phyloP scores from a whole-genome alignment of 2,888 invertebrate species.

The Apomyelois bistriatella region DNA sequence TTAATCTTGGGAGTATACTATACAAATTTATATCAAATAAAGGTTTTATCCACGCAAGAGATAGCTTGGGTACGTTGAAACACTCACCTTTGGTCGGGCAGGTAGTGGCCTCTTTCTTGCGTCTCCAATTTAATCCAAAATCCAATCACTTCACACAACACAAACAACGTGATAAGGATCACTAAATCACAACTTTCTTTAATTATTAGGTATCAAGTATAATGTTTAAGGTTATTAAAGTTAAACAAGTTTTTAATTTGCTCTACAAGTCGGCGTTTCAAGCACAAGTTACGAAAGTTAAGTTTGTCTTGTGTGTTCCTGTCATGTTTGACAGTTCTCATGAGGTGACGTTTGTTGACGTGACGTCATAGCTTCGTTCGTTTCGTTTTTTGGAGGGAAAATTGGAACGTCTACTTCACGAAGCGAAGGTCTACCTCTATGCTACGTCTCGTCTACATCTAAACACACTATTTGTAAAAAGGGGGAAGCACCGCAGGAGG shows the following conservation, averaged over 20 bases:
- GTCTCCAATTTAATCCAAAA: slow-evolving; percentile 17
- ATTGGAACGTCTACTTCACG: too few relatives aligned
- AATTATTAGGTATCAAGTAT: slow-evolving; percentile 8
- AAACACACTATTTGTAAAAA: too few relatives aligned
- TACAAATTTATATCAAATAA: too few relatives aligned
- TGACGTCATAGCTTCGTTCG: too few relatives aligned
- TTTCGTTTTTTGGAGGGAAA: too few relatives aligned
- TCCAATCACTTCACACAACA: slow-evolving; percentile 9
- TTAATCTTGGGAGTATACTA: too few relatives aligned
- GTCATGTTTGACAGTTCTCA: slow-evolving; percentile 39
- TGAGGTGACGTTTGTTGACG: slow-evolving; percentile 16
- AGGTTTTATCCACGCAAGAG: background rate
- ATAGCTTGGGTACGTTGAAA: background rate
- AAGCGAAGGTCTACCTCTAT: too few relatives aligned
- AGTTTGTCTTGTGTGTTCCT: too few relatives aligned
- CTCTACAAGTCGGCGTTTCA: slow-evolving; percentile 31
- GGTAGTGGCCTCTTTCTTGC: slow-evolving; percentile 20
- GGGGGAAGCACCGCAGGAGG: too few relatives aligned
- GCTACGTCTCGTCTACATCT: too few relatives aligned
- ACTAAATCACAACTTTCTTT: slow-evolving; percentile 21
- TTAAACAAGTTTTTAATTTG: slow-evolving; percentile 15
- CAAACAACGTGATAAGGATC: slow-evolving; percentile 13
- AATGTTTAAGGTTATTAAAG: slow-evolving; percentile 28
- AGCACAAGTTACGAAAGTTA: slow-evolving; percentile 32
- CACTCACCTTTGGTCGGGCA: slow-evolving; percentile 34